A percentile compares a stretch with the other conserved stretches of the same genome.
Conservation (phyloP, 1,140 invertebrate genomes). For the Leguminivora glycinivorella region DNA sequence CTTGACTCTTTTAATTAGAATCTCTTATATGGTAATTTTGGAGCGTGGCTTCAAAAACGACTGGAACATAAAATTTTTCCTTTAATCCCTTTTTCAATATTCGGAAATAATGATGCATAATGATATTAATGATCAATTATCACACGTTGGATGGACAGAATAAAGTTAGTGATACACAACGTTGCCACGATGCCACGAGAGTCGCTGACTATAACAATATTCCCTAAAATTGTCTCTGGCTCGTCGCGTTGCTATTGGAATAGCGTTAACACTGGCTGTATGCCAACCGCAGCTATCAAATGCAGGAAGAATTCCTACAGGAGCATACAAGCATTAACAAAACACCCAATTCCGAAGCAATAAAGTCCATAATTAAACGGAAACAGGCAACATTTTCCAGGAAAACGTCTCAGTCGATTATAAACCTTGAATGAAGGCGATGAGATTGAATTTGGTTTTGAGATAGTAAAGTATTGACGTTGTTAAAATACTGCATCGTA, state of each 20-base stretch:
- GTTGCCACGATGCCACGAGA: no score
- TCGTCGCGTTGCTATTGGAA: neutral
- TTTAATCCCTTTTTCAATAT: no score
- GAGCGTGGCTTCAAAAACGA: no score
- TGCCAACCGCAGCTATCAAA: conserved; percentile 15
- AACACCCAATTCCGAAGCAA: neutral
- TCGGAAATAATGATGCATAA: no score
- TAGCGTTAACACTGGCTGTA: conserved; percentile 1
- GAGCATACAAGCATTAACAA: neutral
- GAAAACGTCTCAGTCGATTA: neutral
- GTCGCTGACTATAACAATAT: no score
- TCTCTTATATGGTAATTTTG: no score
- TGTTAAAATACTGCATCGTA: conserved; percentile 1
- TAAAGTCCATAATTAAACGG: conserved; percentile 5
- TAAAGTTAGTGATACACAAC: no score
- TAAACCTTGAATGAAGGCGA: neutral
- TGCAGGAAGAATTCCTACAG: conserved; percentile 2
- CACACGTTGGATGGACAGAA: no score
- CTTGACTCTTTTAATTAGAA: no score
- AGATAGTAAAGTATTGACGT: conserved; percentile 2
- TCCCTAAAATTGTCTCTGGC: no score
- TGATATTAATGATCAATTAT: no score
- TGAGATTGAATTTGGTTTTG: neutral
- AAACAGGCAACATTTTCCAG: neutral
- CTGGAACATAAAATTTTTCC: no score